Evolutionary conservation across 92 coral and sea anemone species (phyloP), one percentile per base, ranked within the genome.

Genomic region (Bergia sp.): DNA sequence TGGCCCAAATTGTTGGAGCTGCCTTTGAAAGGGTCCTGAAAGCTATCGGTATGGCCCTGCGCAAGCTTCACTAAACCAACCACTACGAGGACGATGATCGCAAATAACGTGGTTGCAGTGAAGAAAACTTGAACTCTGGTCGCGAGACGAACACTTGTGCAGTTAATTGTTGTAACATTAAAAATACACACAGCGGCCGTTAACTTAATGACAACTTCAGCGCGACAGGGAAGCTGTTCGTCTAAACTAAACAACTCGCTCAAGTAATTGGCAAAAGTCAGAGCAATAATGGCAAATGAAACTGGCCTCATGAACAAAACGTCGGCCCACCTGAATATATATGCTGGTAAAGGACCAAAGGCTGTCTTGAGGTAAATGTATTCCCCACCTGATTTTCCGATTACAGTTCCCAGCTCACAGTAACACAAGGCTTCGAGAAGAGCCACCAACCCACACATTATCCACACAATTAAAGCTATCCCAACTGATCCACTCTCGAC

Each of bases 321-420:
- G 57, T 89, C 92, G n/a, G 92, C 76, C 96, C 96, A 94, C 37
- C 93, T 89, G 86, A 85, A 94, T 12, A 94, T 82, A 78, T 92
- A 94, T 2, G 93, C 89, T 15, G 95, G 93, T 50, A 94, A 74
- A 23, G 92, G 86, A 53, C 96, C 96, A 86, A 90, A 94, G 36
- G 96, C 86, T 37, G 90, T 87, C 79, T 91, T 93, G 74, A 94
- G 90, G 86, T 94, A 94, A 69, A 91, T 85, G 45, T 90, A 94
- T 44, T 94, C 95, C 2, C 95, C 96, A 36, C 96, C 96, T 7
- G 96, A 94, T 79, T 85, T 90, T 23, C 87, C 93, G 80, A 94
- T 89, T 89, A 94, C 80, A 20, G 96, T 92, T 43, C 96, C 96
- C 4, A 94, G 82, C 78, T 94, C 96, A 79, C 95, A 93, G 86